Conservation (phyloP, 2,797 vertebrate species). For the Scolopax rusticola region DNA sequence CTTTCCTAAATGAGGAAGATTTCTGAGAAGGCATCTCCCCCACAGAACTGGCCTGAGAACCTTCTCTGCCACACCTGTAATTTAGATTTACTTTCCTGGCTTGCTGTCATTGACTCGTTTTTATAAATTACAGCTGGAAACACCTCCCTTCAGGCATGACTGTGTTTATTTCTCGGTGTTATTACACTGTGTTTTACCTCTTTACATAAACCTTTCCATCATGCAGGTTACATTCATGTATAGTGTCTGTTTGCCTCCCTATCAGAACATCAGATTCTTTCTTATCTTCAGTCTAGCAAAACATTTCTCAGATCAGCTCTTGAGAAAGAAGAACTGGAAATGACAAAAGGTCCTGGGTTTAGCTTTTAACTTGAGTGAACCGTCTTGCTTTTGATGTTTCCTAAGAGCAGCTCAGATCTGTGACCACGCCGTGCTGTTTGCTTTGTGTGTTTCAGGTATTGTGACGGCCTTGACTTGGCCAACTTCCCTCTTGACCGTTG, state of each 20-base stretch:
- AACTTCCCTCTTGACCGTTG: constrained; percentile 88
- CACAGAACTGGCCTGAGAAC: neutral
- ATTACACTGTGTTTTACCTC: neutral
- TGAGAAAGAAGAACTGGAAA: constrained; percentile 46
- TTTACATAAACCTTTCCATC: neutral
- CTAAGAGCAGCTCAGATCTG: neutral
- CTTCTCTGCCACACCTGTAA: neutral
- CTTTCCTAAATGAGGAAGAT: neutral
- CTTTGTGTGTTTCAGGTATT: constrained; percentile 82
- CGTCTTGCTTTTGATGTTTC: neutral
- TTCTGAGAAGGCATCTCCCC: neutral
- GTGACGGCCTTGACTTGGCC: constrained; percentile 94
- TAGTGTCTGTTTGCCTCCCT: neutral
- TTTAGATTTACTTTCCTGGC: neutral
- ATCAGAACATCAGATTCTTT: constrained; percentile 12
- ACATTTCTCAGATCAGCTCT: constrained; percentile 4
- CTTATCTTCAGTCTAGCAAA: constrained; percentile 43
- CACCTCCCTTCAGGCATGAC: neutral
- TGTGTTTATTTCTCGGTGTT: neutral
- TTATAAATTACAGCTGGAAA: neutral
- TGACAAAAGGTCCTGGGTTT: neutral
- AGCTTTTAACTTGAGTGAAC: constrained; percentile 11
- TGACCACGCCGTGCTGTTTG: neutral
- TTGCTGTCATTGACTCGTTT: neutral
- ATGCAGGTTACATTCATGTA: neutral